Percentiles rank a stretch among this genome's conserved stretches.
phyloP scores from a whole-genome alignment of 35 echinoderm and acorn worm genomes.

The Lytechinus variegatus region DNA sequence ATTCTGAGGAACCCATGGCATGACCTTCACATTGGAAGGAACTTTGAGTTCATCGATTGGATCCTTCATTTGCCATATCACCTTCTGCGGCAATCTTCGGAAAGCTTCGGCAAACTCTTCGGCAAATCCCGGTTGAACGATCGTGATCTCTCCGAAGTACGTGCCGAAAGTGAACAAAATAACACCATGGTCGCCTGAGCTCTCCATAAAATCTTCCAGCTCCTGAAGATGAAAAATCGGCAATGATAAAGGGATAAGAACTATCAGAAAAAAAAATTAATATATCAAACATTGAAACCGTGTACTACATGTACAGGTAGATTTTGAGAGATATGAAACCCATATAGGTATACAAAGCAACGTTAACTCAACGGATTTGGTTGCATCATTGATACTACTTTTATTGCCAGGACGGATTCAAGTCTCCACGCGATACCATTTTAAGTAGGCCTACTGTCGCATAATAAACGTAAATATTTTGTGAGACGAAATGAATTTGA shows the following conservation, averaged over 20 bases:
- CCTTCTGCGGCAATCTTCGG: conserved; percentile 42
- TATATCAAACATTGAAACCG: too few relatives aligned
- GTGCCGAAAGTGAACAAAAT: conserved; percentile 53
- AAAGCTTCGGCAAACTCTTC: conserved; percentile 33
- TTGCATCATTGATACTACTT: too few relatives aligned
- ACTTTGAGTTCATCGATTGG: neutral
- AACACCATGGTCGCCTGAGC: conserved; percentile 45
- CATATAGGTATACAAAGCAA: too few relatives aligned
- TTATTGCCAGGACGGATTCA: too few relatives aligned
- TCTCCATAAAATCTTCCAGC: conserved; percentile 39
- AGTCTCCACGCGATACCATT: too few relatives aligned
- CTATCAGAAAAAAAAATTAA: neutral
- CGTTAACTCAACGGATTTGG: too few relatives aligned
- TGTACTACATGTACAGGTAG: too few relatives aligned
- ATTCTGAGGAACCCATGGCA: conserved; percentile 65
- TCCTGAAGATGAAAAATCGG: conserved; percentile 7
- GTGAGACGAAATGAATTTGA: too few relatives aligned
- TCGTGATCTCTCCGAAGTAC: neutral
- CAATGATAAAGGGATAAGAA: neutral
- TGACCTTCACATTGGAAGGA: conserved; percentile 27
- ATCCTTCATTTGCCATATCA: conserved; percentile 45
- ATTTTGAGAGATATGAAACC: too few relatives aligned
- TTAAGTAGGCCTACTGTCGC: too few relatives aligned
- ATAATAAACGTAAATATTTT: too few relatives aligned
- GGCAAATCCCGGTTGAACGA: neutral